These are phyloP conservation scores for Pipistrellus nathusii DNA, from an alignment of 2,797 vertebrate genomes.

Conservation along the genomic window DNA sequence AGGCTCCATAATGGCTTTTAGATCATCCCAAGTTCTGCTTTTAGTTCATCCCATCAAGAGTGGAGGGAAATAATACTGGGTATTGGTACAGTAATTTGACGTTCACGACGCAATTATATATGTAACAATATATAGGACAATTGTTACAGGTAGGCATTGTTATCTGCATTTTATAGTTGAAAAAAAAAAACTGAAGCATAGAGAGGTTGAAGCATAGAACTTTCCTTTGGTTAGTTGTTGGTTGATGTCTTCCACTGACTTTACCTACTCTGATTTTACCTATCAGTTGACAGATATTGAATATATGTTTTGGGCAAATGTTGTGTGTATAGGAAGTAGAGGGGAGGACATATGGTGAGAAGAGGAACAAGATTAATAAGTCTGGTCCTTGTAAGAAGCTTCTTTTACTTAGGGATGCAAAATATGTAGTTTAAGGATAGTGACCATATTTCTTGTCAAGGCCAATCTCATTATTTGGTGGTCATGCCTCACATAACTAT, in stretches of 20 bases:
- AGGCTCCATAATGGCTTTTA: neutral
- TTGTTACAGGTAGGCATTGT: neutral
- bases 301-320: neutral
- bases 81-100: neutral
- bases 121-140: neutral
- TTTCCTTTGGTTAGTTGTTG: neutral
- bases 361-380: neutral
- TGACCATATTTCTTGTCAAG: neutral
- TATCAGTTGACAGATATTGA: neutral
- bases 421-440: neutral
- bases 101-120: neutral
- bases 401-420: constrained; percentile 11
- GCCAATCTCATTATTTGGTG: neutral
- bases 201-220: neutral
- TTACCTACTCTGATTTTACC: neutral
- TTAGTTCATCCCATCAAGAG: neutral
- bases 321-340: neutral
- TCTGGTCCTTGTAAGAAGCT: neutral
- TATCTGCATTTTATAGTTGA: constrained; percentile 1
- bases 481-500: constrained; percentile 4
- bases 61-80: neutral
- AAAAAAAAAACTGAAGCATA: neutral
- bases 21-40: neutral
- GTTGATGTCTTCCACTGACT: neutral
- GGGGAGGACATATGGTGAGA: neutral